Evolutionary conservation across 2,113 vertebrate species (phyloP), one percentile per base, ranked within the genome.

Genomic region (Circaetus gallicus): DNA sequence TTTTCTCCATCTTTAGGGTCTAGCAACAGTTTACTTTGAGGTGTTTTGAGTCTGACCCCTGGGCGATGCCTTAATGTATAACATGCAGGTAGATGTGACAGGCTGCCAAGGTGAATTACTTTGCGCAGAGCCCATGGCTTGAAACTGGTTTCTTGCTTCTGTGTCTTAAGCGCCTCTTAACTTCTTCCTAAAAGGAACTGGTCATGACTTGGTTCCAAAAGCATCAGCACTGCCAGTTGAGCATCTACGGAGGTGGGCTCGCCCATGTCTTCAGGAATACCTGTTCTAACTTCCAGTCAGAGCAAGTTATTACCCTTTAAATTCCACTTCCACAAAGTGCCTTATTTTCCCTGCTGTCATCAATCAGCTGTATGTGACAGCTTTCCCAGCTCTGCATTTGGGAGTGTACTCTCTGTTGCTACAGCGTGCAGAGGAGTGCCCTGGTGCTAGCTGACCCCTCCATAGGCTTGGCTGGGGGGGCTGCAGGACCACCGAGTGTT

Each of bases 351-450:
- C 40, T 66, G 71, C 36, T 56, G 29, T 42, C 82, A 45, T 55
- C 50, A 7, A 61, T 87, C 56, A 80, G 50, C 28, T 36, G 25
- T 10, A 11, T 7, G 82, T 86, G 89, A 59, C 42, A 50, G 40
- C 58, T 59, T 56, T n/a, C 32, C 56, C 36, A 71, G 62, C 72
- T n/a, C 56, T 61, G 79, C 13, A 1, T 10, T 24, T 43, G 66
- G 71, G 53, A 79, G 49, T 3, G 47, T 21, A 19, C 20, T 15
- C 11, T 4, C 13, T 10, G 43, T 36, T 82, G 59, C 71, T 55
- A 2, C 22, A 40, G 53, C 1, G 1, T 6, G 13, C 0, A 4
- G 24, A 25, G 74, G 52, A 49, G 82, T 9, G 21, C 16, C 0
- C 29, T 36, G 53, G 17, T 61, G 66, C 38, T 49, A 4, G 2